Evolutionary conservation across 2,113 vertebrate genomes (phyloP).

Genomic region (Otocyon megalotis): DNA sequence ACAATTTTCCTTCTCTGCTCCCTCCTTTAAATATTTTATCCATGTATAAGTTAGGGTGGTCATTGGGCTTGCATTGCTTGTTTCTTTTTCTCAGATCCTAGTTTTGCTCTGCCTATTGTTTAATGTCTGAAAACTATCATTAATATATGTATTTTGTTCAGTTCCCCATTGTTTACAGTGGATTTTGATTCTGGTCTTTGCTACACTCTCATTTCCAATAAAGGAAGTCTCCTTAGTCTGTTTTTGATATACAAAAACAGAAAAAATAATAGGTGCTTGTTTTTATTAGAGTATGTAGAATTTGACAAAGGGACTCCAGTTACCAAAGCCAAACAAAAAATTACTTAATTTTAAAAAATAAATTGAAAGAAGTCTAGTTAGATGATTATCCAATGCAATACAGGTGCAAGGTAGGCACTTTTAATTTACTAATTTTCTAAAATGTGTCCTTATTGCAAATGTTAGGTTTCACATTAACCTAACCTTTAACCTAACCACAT

Average conservation of each 20-base stretch:
- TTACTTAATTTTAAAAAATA: background rate
- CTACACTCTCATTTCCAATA: background rate
- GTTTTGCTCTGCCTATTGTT: background rate
- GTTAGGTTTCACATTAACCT: background rate
- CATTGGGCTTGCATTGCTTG: background rate
- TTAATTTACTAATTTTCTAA: background rate
- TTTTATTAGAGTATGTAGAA: background rate
- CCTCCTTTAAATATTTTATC: background rate
- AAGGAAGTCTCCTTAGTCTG: background rate
- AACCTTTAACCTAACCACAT: no score
- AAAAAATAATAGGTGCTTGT: background rate
- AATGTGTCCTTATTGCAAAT: background rate
- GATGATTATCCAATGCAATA: background rate
- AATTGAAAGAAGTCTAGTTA: background rate
- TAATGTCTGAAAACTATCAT: background rate
- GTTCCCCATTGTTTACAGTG: background rate
- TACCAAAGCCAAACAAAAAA: background rate
- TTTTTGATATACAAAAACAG: background rate
- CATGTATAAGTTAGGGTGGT: background rate
- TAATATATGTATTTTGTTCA: background rate
- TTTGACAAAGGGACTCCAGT: background rate
- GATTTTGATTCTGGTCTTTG: background rate
- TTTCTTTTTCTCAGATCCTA: background rate
- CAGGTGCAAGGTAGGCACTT: background rate
- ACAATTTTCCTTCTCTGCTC: background rate